A percentile compares a stretch with the other conserved stretches of the same genome.
Evolutionary conservation across 2,797 vertebrate genomes (phyloP).

Genomic region (Poeciliopsis infans): DNA sequence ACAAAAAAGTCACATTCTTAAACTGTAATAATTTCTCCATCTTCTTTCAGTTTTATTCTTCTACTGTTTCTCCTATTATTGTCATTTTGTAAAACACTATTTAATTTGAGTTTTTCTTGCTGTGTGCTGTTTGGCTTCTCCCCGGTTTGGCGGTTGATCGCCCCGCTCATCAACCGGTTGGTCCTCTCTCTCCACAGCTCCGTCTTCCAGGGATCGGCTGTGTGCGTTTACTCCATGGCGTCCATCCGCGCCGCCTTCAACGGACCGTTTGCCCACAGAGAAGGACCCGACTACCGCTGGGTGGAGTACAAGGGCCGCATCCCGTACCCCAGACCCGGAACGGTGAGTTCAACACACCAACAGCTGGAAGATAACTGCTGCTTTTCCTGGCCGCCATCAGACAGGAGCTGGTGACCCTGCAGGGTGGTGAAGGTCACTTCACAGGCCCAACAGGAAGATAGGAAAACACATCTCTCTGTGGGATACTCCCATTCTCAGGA

Average conservation of each 20-base stretch:
- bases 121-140: not conserved
- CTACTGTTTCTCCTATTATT: not conserved
- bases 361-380: not conserved
- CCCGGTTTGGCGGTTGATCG: not conserved
- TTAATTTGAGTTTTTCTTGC: not conserved
- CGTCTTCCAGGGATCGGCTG: constrained; percentile 85
- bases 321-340: constrained; percentile 89
- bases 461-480: not conserved
- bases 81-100: not conserved
- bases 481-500: not conserved
- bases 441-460: not conserved
- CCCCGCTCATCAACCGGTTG: no score
- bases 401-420: not conserved
- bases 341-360: constrained; percentile 71
- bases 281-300: constrained; percentile 87
- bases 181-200: constrained; percentile 64
- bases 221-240: constrained; percentile 86
- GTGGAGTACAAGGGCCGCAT: constrained; percentile 86
- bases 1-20: no score
- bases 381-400: not conserved
- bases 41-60: not conserved
- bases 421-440: not conserved
- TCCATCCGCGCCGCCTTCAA: constrained; percentile 87
- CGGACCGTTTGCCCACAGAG: constrained; percentile 88
- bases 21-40: not conserved